Evolutionary conservation across 2,888 invertebrate species (phyloP), one percentile per base, ranked within the genome.

Genomic region (Poecilus cupreus): DNA sequence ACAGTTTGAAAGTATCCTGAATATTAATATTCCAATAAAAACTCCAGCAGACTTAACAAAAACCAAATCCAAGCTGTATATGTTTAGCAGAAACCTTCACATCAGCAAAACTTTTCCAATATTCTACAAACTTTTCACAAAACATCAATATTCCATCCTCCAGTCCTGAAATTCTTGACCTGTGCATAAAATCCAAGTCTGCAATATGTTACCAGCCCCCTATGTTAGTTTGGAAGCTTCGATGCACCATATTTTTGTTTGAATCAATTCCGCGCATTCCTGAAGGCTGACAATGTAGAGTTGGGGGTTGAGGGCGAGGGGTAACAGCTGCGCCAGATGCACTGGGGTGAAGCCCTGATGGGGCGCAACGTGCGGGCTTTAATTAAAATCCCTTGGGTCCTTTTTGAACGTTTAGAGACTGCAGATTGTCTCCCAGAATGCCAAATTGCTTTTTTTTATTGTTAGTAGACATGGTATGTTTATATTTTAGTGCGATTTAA

Each of bases 301-400:
- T 37, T 20, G 68, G 49, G 49, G 64, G 54, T 18, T 22, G 54
- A 54, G 64, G 54, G 16, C 11, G 22, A 18, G 20, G 68, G 46
- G 49, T 54, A 78, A 64, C 64, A 78, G 64, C 78, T 78, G 78
- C 68, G 26, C 78, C 78, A 78, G 46, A 78, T 78, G 64, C 64
- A 64, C n/a, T 3, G 46, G 78, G 78, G 64, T 37, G 32, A 20
- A n/a, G 10, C 26, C 64, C 24, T 70, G 77, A 18, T 10, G 57
- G 70, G 80, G 77, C 39, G 22, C 16, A 39, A 60, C 39, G 49
- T 70, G 86, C 85, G 86, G 84, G 86, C 86, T 89, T 89, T 89
- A 89, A 89, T 89, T 89, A 89, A 89, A 89, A 88, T 86, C 88
- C 89, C 87, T 84, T 81, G 88, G 87, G 89, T 86, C 88, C 89